Evolutionary conservation across 1,140 invertebrate genomes (phyloP).

Genomic region (Drosophila nikananu): DNA sequence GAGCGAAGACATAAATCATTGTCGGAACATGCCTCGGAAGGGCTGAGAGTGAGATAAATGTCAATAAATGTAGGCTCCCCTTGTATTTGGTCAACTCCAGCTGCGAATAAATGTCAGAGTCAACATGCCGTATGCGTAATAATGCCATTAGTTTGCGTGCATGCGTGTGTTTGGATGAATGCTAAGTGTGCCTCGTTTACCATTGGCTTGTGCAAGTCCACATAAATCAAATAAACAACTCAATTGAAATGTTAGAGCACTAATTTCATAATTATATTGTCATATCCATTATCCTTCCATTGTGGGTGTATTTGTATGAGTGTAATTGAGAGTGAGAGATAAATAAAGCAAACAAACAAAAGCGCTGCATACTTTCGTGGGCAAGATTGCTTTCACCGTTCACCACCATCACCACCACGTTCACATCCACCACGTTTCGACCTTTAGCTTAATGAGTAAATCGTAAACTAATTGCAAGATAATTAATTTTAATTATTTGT

Average conservation of each 20-base stretch:
- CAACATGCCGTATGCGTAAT: conserved; percentile 68
- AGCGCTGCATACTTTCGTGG: conserved; percentile 50
- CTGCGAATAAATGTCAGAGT: conserved; percentile 68
- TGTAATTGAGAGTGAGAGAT: conserved; percentile 1
- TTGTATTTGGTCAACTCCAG: conserved; percentile 38
- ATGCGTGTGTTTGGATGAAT: conserved; percentile 24
- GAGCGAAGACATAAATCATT: conserved; percentile 45
- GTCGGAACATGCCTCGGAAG: conserved; percentile 18
- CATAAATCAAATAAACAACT: conserved; percentile 82
- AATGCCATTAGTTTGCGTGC: conserved; percentile 61
- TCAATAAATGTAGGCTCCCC: conserved; percentile 62
- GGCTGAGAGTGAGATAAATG: conserved; percentile 63
- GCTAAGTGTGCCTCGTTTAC: conserved; percentile 32
- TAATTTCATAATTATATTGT: conserved; percentile 81
- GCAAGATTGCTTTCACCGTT: conserved; percentile 1
- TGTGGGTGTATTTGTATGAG: background rate
- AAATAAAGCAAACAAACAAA: conserved; percentile 48
- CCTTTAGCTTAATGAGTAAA: conserved; percentile 77
- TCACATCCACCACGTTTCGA: conserved; percentile 34
- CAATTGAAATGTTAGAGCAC: conserved; percentile 79
- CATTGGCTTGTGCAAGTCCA: conserved; percentile 75
- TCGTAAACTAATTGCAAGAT: conserved; percentile 83
- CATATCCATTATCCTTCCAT: conserved; percentile 56
- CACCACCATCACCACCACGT: background rate
- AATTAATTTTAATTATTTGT: conserved; percentile 84